A percentile compares a stretch with the other conserved stretches of the same genome.
These are phyloP conservation scores for Periparus ater DNA, from an alignment of 2,797 vertebrate genomes.

Conservation along the genomic window DNA sequence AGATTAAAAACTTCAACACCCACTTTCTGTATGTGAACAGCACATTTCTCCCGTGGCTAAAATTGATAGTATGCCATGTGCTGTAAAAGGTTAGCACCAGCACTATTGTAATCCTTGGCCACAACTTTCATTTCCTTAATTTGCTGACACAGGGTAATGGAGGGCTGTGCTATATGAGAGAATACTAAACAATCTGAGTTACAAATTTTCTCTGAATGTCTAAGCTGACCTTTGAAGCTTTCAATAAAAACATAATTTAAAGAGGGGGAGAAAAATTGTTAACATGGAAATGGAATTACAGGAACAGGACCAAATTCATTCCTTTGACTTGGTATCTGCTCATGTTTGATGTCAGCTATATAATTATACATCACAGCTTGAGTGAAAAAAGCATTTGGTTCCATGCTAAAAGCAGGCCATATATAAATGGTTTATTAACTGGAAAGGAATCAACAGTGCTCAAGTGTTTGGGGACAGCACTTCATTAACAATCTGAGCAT, in stretches of 20 bases:
- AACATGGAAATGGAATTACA: constrained; percentile 34
- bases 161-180: background rate
- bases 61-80: constrained; percentile 56
- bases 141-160: constrained; percentile 21
- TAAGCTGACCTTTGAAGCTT: constrained; percentile 20
- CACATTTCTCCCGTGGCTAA: constrained; percentile 46
- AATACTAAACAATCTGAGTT: constrained; percentile 17
- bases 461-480: background rate
- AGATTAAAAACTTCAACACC: constrained; percentile 60
- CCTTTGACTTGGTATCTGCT: background rate
- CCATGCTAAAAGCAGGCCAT: background rate
- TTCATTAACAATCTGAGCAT: background rate
- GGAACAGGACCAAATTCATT: constrained; percentile 16
- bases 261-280: background rate
- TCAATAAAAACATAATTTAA: constrained; percentile 51
- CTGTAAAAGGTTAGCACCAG: constrained; percentile 64
- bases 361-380: constrained; percentile 23
- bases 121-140: constrained; percentile 48
- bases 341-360: constrained; percentile 13
- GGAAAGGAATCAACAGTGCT: background rate
- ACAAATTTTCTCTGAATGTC: constrained; percentile 32
- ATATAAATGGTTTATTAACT: background rate
- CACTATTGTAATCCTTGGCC: constrained; percentile 66
- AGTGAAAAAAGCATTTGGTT: constrained; percentile 17
- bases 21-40: constrained; percentile 2